Base-by-base conservation (phyloP, 2,113 vertebrate species). In the Benitochromis conjunctus region DNA sequence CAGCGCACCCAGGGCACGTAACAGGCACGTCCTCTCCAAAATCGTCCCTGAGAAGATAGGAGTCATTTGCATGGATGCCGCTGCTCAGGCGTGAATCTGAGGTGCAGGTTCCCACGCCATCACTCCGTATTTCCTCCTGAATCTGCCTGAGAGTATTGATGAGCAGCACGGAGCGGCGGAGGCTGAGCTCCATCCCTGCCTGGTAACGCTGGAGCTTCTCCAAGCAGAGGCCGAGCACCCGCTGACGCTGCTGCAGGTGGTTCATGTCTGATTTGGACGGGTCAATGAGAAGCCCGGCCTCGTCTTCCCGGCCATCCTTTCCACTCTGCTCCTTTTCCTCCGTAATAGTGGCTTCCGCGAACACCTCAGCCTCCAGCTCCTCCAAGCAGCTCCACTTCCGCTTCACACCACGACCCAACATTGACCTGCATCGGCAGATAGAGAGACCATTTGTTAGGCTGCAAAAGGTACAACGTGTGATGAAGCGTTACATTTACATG, bases 331-430 rank as follows among this genome's bases (percentile, higher is more conserved):
- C 93, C 89, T 94, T 96, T 69, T 95, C 95, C 82, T 94, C 95
- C 85, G 91, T 94, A 94, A 91, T 94, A 1, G 82, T 76, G 9
- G 95, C 93, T n/a, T 6, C 54, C 9, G 95, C 92, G 81, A 95
- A 93, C 84, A 82, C 92, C 95, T 96, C 94, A 9, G 62, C 96
- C 94, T 97, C 96, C 91, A 89, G 95, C 94, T 96, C 97, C 95
- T 97, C 96, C 95, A 95, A 91, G 93, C 96, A 96, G 95, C 95
- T 97, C 93, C 97, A 92, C 95, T 97, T 98, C 92, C 97, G 95
- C 84, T 98, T 98, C 82, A 97, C 96, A 56, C 97, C 97, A 19
- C 97, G 97, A 92, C 97, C 97, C 96, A 97, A 97, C 97, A 97
- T 97, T 93, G 95, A 95, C 96, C 97, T 97, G 71, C 16, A 48